These are phyloP conservation scores for Emberiza fucata DNA, from an alignment of 2,113 vertebrate species.

Conservation along the genomic window DNA sequence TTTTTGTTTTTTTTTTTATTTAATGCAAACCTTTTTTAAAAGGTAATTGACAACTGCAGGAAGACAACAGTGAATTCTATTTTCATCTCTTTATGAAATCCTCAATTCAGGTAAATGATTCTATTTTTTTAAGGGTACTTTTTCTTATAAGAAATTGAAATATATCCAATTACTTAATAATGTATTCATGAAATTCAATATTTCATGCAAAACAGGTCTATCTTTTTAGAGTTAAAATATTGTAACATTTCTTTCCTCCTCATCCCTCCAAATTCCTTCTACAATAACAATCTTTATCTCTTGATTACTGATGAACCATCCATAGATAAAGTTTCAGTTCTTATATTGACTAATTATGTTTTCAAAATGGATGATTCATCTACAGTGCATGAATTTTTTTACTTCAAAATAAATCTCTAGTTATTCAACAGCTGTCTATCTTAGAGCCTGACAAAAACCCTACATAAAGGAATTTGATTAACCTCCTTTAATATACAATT, in stretches of 20 bases:
- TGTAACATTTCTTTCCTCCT: neutral
- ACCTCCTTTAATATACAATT: neutral
- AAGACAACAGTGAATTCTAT: neutral
- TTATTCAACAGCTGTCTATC: neutral
- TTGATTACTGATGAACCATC: neutral
- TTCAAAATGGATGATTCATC: neutral
- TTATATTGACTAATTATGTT: neutral
- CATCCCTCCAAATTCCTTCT: neutral
- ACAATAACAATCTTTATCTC: neutral
- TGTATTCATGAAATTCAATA: neutral
- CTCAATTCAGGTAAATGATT: neutral
- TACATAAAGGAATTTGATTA: neutral
- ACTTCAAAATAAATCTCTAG: neutral
- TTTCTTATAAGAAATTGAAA: neutral
- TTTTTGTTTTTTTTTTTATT: neutral
- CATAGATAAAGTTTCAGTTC: neutral
- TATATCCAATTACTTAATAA: neutral
- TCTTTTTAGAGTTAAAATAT: neutral
- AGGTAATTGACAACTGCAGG: neutral
- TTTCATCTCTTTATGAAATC: neutral
- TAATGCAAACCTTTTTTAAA: neutral
- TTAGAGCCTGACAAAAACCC: neutral
- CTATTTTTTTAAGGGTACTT: neutral
- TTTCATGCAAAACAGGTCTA: neutral
- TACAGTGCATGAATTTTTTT: neutral